Conservation (phyloP, 2,113 vertebrate genomes). For the Neofelis nebulosa region DNA sequence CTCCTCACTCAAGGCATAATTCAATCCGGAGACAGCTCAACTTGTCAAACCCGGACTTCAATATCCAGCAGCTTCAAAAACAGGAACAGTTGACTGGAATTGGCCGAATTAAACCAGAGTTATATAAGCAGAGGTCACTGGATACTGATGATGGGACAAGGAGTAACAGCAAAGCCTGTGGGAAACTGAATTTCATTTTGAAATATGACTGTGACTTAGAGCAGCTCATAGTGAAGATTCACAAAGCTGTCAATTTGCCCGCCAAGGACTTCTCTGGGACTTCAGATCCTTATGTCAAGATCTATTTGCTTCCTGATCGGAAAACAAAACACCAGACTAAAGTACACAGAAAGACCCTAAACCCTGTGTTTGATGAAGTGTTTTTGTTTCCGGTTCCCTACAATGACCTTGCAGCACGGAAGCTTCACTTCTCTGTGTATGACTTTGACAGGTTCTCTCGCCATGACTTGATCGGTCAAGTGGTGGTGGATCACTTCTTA, state of each 20-base stretch:
- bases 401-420: constrained; percentile 94
- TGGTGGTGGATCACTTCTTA: constrained; percentile 98
- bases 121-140: constrained; percentile 97
- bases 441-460: constrained; percentile 99
- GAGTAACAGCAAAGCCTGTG: constrained; percentile 90
- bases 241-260: constrained; percentile 96
- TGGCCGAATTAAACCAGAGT: constrained; percentile 95
- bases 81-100: constrained; percentile 97
- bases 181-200: constrained; percentile 95
- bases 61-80: constrained; percentile 96
- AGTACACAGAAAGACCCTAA: constrained; percentile 98
- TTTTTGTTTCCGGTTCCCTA: constrained; percentile 98
- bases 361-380: constrained; percentile 98
- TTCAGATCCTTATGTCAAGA: constrained; percentile 99
- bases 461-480: constrained; percentile 98
- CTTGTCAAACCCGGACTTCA: constrained; percentile 98
- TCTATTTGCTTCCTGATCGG: constrained; percentile 97
- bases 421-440: constrained; percentile 99
- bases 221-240: constrained; percentile 98
- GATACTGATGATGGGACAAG: constrained; percentile 93
- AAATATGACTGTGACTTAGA: constrained; percentile 98
- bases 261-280: constrained; percentile 99
- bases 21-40: constrained; percentile 96
- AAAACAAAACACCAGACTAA: constrained; percentile 99
- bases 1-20: constrained; percentile 90